phyloP scores from a whole-genome alignment of 2,888 invertebrate species.

The Drosophila flavopinicola region DNA sequence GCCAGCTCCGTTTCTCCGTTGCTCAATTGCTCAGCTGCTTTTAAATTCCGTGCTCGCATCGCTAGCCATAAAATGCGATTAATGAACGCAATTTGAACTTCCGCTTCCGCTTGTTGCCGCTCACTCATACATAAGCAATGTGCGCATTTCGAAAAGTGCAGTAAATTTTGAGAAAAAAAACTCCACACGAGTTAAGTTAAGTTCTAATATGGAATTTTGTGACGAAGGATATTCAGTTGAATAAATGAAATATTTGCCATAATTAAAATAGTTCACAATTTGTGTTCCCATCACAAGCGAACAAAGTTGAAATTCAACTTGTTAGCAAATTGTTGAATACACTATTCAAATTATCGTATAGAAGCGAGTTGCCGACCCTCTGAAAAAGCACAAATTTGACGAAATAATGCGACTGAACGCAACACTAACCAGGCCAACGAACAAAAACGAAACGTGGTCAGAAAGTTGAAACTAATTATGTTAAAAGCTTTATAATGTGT shows the following conservation, averaged over 20 bases:
- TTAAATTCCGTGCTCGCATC: constrained; percentile 41
- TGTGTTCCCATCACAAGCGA: not conserved
- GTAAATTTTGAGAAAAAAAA: too few relatives aligned
- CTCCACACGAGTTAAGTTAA: too few relatives aligned
- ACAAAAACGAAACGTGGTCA: constrained; percentile 83
- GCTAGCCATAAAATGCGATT: constrained; percentile 50
- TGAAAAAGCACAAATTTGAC: constrained; percentile 19
- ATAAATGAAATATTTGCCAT: too few relatives aligned
- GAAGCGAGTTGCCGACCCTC: not conserved
- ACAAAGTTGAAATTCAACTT: constrained; percentile 4
- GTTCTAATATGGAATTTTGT: too few relatives aligned
- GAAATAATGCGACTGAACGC: constrained; percentile 74
- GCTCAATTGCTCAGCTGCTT: constrained; percentile 30
- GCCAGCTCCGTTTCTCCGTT: not conserved
- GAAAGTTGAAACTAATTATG: constrained; percentile 84
- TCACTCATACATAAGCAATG: constrained; percentile 21
- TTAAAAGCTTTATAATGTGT: constrained; percentile 84
- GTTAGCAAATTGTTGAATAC: constrained; percentile 14
- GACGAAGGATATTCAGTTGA: too few relatives aligned
- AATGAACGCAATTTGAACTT: constrained; percentile 55
- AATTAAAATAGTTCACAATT: too few relatives aligned
- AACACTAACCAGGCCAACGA: constrained; percentile 82
- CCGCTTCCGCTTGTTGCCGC: constrained; percentile 39
- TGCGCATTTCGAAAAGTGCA: constrained; percentile 1
- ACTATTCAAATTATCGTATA: constrained; percentile 12